phyloP scores from a whole-genome alignment of 2,888 invertebrate species.

The Xylophagus ater region DNA sequence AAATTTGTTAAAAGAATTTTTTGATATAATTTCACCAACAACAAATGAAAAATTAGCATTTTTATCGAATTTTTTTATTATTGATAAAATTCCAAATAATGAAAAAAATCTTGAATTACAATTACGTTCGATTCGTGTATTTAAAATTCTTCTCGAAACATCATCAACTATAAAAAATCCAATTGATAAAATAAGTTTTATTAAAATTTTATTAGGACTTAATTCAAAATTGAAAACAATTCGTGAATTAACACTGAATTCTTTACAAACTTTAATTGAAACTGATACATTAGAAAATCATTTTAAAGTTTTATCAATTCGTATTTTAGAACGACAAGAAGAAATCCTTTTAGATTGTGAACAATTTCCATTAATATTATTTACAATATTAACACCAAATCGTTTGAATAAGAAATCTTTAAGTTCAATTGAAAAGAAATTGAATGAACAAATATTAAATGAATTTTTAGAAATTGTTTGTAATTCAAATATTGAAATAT shows the following conservation, averaged over 20 bases:
- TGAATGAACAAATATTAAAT: no score
- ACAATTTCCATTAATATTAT: slow-evolving; percentile 52
- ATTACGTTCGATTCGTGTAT: slow-evolving; percentile 40
- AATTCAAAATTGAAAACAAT: slow-evolving; percentile 45
- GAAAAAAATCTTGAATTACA: slow-evolving; percentile 42
- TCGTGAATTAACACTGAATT: slow-evolving; percentile 45
- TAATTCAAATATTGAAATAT: no score
- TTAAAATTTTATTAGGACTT: slow-evolving; percentile 42
- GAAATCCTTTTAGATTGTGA: slow-evolving; percentile 56
- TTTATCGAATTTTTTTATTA: slow-evolving; percentile 45
- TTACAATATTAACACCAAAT: slow-evolving; percentile 37
- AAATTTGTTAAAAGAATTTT: slow-evolving; percentile 34
- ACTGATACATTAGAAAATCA: slow-evolving; percentile 14
- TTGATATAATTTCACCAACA: slow-evolving; percentile 40
- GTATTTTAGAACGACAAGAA: slow-evolving; percentile 36
- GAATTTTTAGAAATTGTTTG: no score
- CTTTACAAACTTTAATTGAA: slow-evolving; percentile 39
- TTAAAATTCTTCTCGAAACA: slow-evolving; percentile 24
- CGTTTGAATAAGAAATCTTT: slow-evolving; percentile 1
- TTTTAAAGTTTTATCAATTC: neutral
- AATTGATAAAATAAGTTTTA: slow-evolving; percentile 21
- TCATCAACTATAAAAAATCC: slow-evolving; percentile 16
- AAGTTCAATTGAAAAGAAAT: no score
- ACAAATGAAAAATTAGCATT: slow-evolving; percentile 44
- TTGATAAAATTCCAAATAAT: slow-evolving; percentile 18